phyloP scores from a whole-genome alignment of 2,888 invertebrate genomes.

The Acanthopleura granulata region DNA sequence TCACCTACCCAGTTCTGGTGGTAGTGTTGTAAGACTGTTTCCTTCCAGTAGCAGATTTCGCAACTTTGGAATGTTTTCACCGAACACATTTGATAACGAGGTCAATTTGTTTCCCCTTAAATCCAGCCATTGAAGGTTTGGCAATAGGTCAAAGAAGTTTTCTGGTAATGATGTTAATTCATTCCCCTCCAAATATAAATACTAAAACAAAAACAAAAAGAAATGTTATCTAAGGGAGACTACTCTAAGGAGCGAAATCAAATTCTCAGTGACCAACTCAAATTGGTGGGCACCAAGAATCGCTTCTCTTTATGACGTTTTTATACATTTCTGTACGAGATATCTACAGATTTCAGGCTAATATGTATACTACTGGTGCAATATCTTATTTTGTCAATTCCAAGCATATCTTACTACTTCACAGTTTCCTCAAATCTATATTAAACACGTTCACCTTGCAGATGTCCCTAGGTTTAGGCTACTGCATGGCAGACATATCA shows the following conservation, averaged over 20 bases:
- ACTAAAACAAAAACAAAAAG: slow-evolving; percentile 40
- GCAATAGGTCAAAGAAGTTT: slow-evolving; percentile 64
- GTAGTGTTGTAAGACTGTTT: slow-evolving; percentile 62
- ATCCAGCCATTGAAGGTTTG: slow-evolving; percentile 66
- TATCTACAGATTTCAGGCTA: too few species aligned
- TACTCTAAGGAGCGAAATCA: neutral
- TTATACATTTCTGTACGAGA: too few species aligned
- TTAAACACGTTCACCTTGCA: too few species aligned
- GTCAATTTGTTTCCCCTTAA: slow-evolving; percentile 60
- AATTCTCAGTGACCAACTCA: neutral
- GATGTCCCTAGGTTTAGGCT: too few species aligned
- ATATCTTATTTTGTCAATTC: too few species aligned
- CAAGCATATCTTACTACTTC: too few species aligned
- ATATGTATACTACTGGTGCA: too few species aligned
- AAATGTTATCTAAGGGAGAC: neutral
- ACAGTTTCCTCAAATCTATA: too few species aligned
- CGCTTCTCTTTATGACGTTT: too few species aligned
- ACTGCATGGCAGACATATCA: too few species aligned
- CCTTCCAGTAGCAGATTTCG: slow-evolving; percentile 64
- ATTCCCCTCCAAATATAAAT: slow-evolving; percentile 67
- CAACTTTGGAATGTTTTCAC: slow-evolving; percentile 60
- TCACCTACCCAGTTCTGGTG: slow-evolving; percentile 62
- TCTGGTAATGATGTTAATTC: slow-evolving; percentile 60
- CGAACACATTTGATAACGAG: slow-evolving; percentile 59
- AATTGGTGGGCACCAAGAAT: too few species aligned